A percentile compares a stretch with the other conserved stretches of the same genome.
phyloP scores from a whole-genome alignment of 2,888 invertebrate species.

The Octodonta nipae region DNA sequence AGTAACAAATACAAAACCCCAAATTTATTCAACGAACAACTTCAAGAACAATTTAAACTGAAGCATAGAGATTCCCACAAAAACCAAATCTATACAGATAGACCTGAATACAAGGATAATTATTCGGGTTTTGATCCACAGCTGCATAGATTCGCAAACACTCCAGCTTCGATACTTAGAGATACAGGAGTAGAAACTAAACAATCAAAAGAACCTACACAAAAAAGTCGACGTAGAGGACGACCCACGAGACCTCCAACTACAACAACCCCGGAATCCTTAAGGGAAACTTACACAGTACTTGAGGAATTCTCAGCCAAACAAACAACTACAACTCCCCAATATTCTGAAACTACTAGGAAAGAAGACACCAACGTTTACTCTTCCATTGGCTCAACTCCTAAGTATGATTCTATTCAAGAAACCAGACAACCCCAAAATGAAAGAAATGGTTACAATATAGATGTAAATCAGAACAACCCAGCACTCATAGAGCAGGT shows the following conservation, averaged over 20 bases:
- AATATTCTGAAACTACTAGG: conserved; percentile 5
- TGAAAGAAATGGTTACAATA: conserved; percentile 15
- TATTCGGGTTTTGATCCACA: conserved; percentile 12
- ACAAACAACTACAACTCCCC: conserved; percentile 10
- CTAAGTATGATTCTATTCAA: conserved; percentile 7
- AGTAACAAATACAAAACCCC: too few species aligned
- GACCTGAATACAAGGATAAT: conserved; percentile 5
- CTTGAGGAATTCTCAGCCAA: conserved; percentile 26
- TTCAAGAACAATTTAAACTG: too few species aligned
- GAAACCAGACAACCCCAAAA: conserved; percentile 15
- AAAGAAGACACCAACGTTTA: conserved; percentile 13
- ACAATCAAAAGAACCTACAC: conserved; percentile 7
- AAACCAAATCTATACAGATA: too few species aligned
- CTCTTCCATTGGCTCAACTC: conserved; percentile 5
- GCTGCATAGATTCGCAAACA: conserved; percentile 13
- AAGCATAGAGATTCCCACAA: too few species aligned
- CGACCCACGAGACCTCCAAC: conserved; percentile 14
- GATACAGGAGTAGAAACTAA: conserved; percentile 14
- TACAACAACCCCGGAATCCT: conserved; percentile 13
- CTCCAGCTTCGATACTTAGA: conserved; percentile 15
- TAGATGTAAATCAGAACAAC: conserved; percentile 8
- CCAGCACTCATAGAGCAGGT: conserved; percentile 8
- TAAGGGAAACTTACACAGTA: conserved; percentile 24
- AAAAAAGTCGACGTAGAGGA: conserved; percentile 15
- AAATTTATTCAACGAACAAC: too few species aligned